Percentiles rank a stretch among this genome's conserved stretches.
Evolutionary conservation across 2,888 invertebrate genomes (phyloP).

Genomic region (Tachina lurida): DNA sequence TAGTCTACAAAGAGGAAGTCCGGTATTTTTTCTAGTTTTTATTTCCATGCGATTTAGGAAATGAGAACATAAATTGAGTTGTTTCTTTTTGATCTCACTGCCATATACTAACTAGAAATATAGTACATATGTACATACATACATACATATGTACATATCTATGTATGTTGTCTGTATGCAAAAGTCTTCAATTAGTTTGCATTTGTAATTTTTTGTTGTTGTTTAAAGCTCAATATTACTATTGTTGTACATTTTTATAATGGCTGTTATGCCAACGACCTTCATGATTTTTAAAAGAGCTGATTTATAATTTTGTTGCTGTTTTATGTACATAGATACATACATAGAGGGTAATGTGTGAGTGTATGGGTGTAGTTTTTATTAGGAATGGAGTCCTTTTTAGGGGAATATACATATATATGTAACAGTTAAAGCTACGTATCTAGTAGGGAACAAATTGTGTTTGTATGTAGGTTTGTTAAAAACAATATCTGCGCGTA

Average conservation of each 20-base stretch:
- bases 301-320: slow-evolving; percentile 54
- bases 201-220: slow-evolving; percentile 72
- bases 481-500: too few relatives aligned
- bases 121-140: slow-evolving; percentile 6
- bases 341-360: neutral
- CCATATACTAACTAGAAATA: slow-evolving; percentile 11
- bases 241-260: slow-evolving; percentile 64
- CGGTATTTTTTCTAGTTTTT: slow-evolving; percentile 52
- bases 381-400: neutral
- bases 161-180: neutral
- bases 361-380: neutral
- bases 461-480: too few relatives aligned
- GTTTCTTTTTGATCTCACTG: neutral
- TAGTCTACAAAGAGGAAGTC: slow-evolving; percentile 71
- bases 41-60: neutral
- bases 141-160: neutral
- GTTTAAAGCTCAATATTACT: slow-evolving; percentile 53
- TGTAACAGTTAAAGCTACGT: too few relatives aligned
- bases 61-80: slow-evolving; percentile 46
- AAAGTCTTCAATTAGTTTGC: slow-evolving; percentile 73
- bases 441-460: too few relatives aligned
- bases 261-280: slow-evolving; percentile 81
- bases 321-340: neutral
- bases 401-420: neutral
- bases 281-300: slow-evolving; percentile 80